Evolutionary conservation across 1,140 invertebrate species (phyloP), one percentile per base, ranked within the genome.

Genomic region (Solenopsis fugax): DNA sequence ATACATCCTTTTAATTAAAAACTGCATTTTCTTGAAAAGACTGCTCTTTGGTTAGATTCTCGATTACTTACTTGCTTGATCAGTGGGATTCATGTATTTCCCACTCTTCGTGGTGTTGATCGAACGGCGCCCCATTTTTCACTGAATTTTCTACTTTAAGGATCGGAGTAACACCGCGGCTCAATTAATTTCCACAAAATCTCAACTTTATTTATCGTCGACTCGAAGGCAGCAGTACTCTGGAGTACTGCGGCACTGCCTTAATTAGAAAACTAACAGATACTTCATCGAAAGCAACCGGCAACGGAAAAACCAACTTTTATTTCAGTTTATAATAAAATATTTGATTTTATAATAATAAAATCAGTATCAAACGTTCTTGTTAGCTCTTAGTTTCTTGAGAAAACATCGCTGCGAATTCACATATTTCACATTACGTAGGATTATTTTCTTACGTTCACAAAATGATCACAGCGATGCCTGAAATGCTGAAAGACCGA

Each of bases 101-200:
- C 99, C 99, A 99, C 98, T 99, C 96, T 99, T 99, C 45, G 99
- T 99, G 97, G 98, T 99, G 96, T 99, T 99, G 91, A 99, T 99
- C 65, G 98, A 99, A 90, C 99, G 96, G 87, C 98, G 97, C 73
- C 98, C 98, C 98, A 99, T 99, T 91, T 96, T 97, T 88, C 2
- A 48, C 41, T 50, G n/a, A 69, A 16, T 69, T 24, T 18, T 67
- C 48, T 73, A 62, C 18, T 52, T 52, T 29, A 34, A 86, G 54
- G 34, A 24, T 54, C 10, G 12, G 3, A n/a, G 9, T 64, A 56
- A 75, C 21, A 24, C 6, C 0, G 21, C 45, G 75, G 24, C 24
- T 64, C 4, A 6, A 69, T 5, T 72, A 45, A 58, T 18, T 41
- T 84, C n/a, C 37, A 13, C 71, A 58, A 75, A 75, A 73, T 65